Percentiles rank a stretch among this genome's conserved stretches.
Conservation (phyloP, 2,113 vertebrate species). For the Lethenteron reissneri region DNA sequence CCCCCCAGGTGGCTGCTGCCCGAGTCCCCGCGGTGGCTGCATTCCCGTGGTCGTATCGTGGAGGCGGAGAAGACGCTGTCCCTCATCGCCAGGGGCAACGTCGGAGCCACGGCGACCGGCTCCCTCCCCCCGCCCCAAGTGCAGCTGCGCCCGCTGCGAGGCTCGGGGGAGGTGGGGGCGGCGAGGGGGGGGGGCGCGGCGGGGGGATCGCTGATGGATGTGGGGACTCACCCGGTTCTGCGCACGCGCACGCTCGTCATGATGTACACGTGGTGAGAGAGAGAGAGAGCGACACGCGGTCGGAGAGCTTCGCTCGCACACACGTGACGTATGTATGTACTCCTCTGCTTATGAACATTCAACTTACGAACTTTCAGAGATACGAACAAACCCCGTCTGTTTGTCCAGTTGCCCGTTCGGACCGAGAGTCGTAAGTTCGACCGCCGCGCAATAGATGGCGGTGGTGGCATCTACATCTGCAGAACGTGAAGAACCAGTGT, state of each 20-base stretch:
- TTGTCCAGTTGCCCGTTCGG: too few relatives aligned
- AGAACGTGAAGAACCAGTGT: too few relatives aligned
- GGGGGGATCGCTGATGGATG: slow-evolving; percentile 22
- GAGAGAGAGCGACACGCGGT: slow-evolving; percentile 1
- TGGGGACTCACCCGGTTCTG: slow-evolving; percentile 28
- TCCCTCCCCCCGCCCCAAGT: slow-evolving; percentile 18
- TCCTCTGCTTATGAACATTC: too few relatives aligned
- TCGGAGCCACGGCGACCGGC: slow-evolving; percentile 22
- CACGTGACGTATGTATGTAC: too few relatives aligned
- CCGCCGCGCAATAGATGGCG: too few relatives aligned
- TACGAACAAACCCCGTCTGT: too few relatives aligned
- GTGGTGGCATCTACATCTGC: too few relatives aligned
- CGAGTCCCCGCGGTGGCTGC: slow-evolving; percentile 45
- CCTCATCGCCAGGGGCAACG: slow-evolving; percentile 32
- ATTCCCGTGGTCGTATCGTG: slow-evolving; percentile 29
- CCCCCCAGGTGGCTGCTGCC: slow-evolving; percentile 19
- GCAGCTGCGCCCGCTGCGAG: slow-evolving; percentile 11
- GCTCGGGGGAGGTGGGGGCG: slow-evolving; percentile 14
- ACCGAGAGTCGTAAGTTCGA: too few relatives aligned
- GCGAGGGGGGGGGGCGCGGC: too few relatives aligned
- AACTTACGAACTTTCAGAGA: too few relatives aligned
- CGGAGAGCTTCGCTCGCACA: background rate
- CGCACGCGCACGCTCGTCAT: slow-evolving; percentile 34
- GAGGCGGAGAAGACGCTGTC: slow-evolving; percentile 32
- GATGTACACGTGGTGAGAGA: slow-evolving; percentile 40